Evolutionary conservation across 2,888 invertebrate species (phyloP).

Genomic region (Oxyteleia sp.): DNA sequence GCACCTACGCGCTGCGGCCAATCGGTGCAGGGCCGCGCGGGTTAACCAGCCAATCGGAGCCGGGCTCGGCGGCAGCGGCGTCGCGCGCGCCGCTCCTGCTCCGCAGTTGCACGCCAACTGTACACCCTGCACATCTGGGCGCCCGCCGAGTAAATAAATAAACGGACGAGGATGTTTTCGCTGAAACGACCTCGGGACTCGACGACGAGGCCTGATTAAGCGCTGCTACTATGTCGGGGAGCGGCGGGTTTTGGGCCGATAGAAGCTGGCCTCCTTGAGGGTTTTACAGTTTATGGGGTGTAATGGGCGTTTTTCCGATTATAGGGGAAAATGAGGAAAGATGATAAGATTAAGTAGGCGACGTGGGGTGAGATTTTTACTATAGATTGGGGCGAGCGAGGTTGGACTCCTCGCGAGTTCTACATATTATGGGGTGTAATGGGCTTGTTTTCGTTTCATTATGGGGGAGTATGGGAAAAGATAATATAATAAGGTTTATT

Average conservation of each 20-base stretch:
- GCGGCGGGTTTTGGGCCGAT: no score
- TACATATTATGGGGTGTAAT: no score
- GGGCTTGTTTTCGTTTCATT: not conserved
- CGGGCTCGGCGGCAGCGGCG: slow-evolving; percentile 43
- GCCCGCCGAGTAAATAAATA: slow-evolving; percentile 51
- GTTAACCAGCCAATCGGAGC: slow-evolving; percentile 78
- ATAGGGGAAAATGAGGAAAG: no score
- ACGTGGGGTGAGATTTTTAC: no score
- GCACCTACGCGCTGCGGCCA: slow-evolving; percentile 83
- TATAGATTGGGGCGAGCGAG: no score
- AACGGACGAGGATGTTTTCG: slow-evolving; percentile 28
- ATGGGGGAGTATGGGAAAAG: not conserved
- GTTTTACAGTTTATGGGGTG: no score
- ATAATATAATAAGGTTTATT: no score
- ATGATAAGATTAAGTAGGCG: no score
- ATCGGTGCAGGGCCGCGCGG: slow-evolving; percentile 79
- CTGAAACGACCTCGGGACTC: not conserved
- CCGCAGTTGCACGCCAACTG: slow-evolving; percentile 43
- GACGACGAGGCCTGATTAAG: not conserved
- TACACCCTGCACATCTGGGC: slow-evolving; percentile 53
- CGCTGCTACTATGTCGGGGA: not conserved
- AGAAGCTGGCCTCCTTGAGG: no score
- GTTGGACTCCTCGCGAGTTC: no score
- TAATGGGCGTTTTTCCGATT: no score
- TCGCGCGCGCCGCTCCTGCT: slow-evolving; percentile 51